Evolutionary conservation across 2,888 invertebrate species (phyloP), one percentile per base, ranked within the genome.

Genomic region (Empis livida): DNA sequence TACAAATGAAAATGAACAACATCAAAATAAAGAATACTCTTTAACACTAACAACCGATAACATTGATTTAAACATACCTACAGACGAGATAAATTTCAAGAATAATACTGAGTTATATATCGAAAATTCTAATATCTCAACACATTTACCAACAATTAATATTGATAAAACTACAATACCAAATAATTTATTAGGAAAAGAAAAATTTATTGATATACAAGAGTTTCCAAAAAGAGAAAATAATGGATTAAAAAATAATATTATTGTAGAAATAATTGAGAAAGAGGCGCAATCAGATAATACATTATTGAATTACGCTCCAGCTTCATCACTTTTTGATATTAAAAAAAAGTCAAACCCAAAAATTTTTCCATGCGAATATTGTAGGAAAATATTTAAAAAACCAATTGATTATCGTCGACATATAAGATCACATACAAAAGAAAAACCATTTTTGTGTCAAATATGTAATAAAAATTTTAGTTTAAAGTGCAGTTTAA

Each of bases 381-480:
- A 61, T 39, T 63, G 64, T 41, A 43, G 37, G 5, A 56, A 56
- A 46, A 31, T 17, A 4, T 63, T 59, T 40, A 49, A 56, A 14
- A 59, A 59, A 16, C 52, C 57, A 10, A 55, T 52, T 23, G 63
- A 62, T 51, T 43, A 62, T 9, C 38, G 52, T 5, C 57, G 63
- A 4, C 63, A 64, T 42, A 38, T 54, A 2, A 45, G 59, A 13
- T 58, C 53, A 1, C 64, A 64, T 31, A 58, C 56, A 2, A 54
- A 56, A 31, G 58, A 58, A 42, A 55, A 55, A 13, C 56, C 57
- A 30, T 58, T 53, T 45, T 20, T 44, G 8, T 60, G 60, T 31
- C 43, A 50, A 6, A 27, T 49, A 2, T 60, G 60, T 38, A 32
- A 43, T 14, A 58, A 54, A 44, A 38, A 47, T 1, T 60, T 59